Conservation (phyloP, 1,140 invertebrate genomes). For the Antheraea mylitta region DNA sequence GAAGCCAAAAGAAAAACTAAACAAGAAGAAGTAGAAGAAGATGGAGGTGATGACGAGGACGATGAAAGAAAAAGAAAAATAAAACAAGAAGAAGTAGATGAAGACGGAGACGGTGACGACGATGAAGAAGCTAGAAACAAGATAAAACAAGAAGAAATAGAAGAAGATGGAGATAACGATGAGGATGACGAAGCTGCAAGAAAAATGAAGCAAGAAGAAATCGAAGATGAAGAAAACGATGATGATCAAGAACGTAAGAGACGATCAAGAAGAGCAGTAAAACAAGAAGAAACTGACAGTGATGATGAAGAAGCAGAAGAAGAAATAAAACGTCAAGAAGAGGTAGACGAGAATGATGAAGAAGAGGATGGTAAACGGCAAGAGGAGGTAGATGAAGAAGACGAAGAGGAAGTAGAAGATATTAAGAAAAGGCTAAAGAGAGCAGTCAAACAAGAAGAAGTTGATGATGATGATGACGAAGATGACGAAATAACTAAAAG, state of each 20-base stretch:
- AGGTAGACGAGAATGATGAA: slow-evolving; percentile 28
- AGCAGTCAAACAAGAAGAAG: slow-evolving; percentile 10
- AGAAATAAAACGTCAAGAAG: slow-evolving; percentile 20
- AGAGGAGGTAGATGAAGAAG: slow-evolving; percentile 18
- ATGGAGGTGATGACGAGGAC: slow-evolving; percentile 17
- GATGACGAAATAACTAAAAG: neutral
- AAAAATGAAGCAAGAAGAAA: slow-evolving; percentile 19
- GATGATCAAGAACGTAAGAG: slow-evolving; percentile 24
- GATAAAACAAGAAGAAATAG: slow-evolving; percentile 16
- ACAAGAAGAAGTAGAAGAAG: slow-evolving; percentile 22
- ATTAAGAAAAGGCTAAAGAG: slow-evolving; percentile 10
- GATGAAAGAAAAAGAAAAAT: slow-evolving; percentile 11
- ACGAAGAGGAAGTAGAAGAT: slow-evolving; percentile 6
- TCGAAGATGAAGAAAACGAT: slow-evolving; percentile 21
- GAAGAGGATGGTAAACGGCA: slow-evolving; percentile 18
- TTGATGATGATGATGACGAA: neutral
- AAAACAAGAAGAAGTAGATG: slow-evolving; percentile 20
- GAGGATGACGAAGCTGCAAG: slow-evolving; percentile 21
- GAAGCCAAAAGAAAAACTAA: slow-evolving; percentile 11
- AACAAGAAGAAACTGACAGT: slow-evolving; percentile 21
- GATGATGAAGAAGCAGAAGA: slow-evolving; percentile 17
- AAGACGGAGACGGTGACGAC: slow-evolving; percentile 12
- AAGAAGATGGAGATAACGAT: slow-evolving; percentile 19
- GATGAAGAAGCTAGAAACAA: slow-evolving; percentile 15
- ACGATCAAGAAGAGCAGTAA: slow-evolving; percentile 14